phyloP scores from a whole-genome alignment of 2,113 vertebrate genomes.

The Hippocampus mohnikei region DNA sequence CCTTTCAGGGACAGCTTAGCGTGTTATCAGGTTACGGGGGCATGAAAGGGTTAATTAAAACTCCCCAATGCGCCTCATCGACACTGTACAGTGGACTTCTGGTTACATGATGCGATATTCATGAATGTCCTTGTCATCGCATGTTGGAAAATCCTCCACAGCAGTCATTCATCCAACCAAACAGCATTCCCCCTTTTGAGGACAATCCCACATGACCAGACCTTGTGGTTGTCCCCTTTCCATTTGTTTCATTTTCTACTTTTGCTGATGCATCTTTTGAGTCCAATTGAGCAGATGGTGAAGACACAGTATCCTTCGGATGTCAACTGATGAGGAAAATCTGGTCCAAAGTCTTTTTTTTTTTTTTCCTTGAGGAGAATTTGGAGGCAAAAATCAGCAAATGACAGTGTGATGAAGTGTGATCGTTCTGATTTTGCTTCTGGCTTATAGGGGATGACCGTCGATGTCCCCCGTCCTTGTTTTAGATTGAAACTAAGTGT shows the following conservation, averaged over 20 bases:
- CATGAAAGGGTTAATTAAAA: no score
- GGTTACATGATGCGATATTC: no score
- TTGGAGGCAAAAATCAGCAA: conserved; percentile 3
- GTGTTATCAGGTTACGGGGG: no score
- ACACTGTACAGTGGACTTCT: no score
- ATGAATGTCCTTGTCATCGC: background rate
- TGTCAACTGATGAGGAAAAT: conserved; percentile 27
- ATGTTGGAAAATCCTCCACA: background rate
- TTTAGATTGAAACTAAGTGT: conserved; percentile 7
- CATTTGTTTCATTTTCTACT: background rate
- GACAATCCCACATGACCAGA: background rate
- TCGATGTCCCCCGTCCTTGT: conserved; percentile 1
- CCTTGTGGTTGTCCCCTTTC: background rate
- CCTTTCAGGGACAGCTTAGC: no score
- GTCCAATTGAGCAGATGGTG: conserved; percentile 13
- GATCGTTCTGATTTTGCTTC: conserved; percentile 15
- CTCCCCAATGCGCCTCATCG: no score
- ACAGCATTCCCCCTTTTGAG: background rate
- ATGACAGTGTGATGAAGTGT: conserved; percentile 12
- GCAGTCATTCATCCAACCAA: background rate
- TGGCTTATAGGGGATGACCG: conserved; percentile 3
- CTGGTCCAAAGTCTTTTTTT: conserved; percentile 20
- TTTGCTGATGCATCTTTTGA: conserved; percentile 18
- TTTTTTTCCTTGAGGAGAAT: conserved; percentile 5
- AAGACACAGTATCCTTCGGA: background rate